Conservation (phyloP, 2,797 vertebrate genomes). For the Bradypodion ventrale region DNA sequence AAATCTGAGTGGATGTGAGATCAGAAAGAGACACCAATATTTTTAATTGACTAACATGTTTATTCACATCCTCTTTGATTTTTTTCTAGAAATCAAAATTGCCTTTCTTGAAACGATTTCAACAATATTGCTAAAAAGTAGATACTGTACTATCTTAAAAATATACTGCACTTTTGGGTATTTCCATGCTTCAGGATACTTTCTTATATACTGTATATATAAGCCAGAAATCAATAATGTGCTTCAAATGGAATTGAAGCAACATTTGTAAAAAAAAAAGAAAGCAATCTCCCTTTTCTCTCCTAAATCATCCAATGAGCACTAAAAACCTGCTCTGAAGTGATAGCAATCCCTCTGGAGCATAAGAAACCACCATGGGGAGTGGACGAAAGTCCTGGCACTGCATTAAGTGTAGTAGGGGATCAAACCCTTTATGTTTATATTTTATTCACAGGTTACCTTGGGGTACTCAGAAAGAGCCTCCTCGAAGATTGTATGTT, state of each 20-base stretch:
- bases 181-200: not conserved
- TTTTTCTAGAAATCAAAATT: not conserved
- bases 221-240: not conserved
- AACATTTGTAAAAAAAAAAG: not conserved
- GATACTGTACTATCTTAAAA: not conserved
- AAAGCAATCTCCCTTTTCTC: not conserved
- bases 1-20: not conserved
- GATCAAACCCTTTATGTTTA: not conserved
- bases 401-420: not conserved
- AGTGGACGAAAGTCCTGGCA: not conserved
- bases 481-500: no score
- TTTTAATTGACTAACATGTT: not conserved
- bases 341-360: no score
- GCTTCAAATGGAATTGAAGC: not conserved
- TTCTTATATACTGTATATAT: not conserved
- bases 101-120: conserved; percentile 2
- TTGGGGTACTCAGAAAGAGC: no score
- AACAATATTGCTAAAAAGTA: not conserved
- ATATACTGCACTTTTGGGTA: not conserved
- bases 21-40: not conserved
- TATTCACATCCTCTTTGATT: not conserved
- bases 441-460: not conserved
- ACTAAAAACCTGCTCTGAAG: no score
- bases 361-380: not conserved
- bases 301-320: no score